Percentiles rank a stretch among this genome's conserved stretches.
These are phyloP conservation scores for Taurulus bubalis DNA, from an alignment of 2,113 vertebrate species.

Conservation along the genomic window DNA sequence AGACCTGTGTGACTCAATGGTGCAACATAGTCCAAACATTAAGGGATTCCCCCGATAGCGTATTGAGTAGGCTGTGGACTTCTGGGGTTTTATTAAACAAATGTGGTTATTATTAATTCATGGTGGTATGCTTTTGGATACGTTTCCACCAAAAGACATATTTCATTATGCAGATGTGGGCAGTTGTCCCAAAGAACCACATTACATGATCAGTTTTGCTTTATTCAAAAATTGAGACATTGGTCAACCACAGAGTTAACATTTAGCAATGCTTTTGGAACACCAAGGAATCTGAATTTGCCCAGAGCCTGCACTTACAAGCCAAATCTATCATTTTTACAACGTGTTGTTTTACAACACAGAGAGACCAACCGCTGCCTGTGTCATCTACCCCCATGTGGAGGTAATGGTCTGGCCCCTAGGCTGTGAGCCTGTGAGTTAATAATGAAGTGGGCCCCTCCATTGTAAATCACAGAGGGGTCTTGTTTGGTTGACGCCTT, in stretches of 20 bases:
- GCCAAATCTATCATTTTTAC: constrained; percentile 65
- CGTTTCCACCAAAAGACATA: background rate
- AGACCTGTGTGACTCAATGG: background rate
- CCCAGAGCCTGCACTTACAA: constrained; percentile 25
- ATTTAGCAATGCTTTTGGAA: constrained; percentile 21
- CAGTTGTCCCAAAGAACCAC: constrained; percentile 8
- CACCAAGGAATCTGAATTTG: constrained; percentile 9
- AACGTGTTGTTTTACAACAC: constrained; percentile 65
- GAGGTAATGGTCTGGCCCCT: constrained; percentile 63
- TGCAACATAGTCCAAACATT: background rate
- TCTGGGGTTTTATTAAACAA: background rate
- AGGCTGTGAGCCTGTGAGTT: constrained; percentile 63
- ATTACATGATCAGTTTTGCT: constrained; percentile 11
- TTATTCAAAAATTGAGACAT: constrained; percentile 8
- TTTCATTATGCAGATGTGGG: constrained; percentile 3
- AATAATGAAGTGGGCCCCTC: constrained; percentile 68
- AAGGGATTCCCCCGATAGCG: background rate
- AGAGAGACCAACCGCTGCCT: constrained; percentile 59
- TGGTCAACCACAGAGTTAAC: constrained; percentile 25
- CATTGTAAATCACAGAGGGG: constrained; percentile 77
- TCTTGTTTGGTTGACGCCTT: constrained; percentile 63
- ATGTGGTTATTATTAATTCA: background rate
- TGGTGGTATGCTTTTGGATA: background rate
- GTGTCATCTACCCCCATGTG: constrained; percentile 67
- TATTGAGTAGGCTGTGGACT: background rate